A percentile compares a stretch with the other conserved stretches of the same genome.
Evolutionary conservation across 2,888 invertebrate species (phyloP).

Genomic region (Melanargia galathea): DNA sequence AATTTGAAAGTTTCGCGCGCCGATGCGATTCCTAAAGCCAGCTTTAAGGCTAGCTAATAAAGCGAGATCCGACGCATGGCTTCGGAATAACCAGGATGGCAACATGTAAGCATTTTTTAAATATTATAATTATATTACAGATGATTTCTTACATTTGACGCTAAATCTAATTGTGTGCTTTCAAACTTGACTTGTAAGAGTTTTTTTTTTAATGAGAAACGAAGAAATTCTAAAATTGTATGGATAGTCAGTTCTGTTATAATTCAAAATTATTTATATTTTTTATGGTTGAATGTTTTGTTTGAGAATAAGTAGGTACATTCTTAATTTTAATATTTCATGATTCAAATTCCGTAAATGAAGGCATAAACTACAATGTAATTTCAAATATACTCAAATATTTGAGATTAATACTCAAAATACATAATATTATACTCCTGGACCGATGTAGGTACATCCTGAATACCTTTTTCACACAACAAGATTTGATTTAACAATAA

Average conservation of each 20-base stretch:
- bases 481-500: no score
- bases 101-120: constrained; percentile 49
- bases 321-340: no score
- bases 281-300: background rate
- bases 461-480: background rate
- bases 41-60: constrained; percentile 27
- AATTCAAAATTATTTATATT: no score
- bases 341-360: background rate
- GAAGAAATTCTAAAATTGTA: no score
- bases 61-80: constrained; percentile 67
- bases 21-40: constrained; percentile 35
- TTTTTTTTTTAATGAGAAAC: constrained; percentile 15
- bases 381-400: background rate
- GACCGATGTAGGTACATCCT: no score
- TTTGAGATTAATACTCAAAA: no score
- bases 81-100: constrained; percentile 73
- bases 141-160: constrained; percentile 45
- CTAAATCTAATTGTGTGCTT: constrained; percentile 54
- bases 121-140: constrained; percentile 39
- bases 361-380: background rate
- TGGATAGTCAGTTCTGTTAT: no score
- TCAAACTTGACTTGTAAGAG: constrained; percentile 66
- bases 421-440: no score
- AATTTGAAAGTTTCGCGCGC: constrained; percentile 40
- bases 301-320: background rate